phyloP scores from a whole-genome alignment of 2,888 invertebrate species.

The Leucoma salicis region DNA sequence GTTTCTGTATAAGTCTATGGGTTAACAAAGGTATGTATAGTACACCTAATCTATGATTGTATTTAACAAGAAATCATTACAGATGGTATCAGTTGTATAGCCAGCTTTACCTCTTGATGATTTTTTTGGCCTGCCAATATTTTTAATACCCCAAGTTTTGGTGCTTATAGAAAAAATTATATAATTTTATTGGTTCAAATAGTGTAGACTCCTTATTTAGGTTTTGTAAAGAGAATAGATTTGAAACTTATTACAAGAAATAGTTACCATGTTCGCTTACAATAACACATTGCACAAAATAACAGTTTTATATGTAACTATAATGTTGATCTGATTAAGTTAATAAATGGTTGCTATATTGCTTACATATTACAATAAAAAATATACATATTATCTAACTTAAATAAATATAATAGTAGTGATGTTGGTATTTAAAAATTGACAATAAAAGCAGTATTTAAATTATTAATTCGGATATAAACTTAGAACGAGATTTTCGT shows the following conservation, averaged over 20 bases:
- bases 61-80: slow-evolving; percentile 28
- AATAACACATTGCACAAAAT: slow-evolving; percentile 54
- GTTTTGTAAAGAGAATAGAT: slow-evolving; percentile 4
- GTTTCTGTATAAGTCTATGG: too few species aligned
- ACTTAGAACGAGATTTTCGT: slow-evolving; percentile 19
- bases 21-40: neutral
- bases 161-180: neutral
- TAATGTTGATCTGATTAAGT: slow-evolving; percentile 42
- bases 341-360: slow-evolving; percentile 38
- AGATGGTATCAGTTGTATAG: slow-evolving; percentile 31
- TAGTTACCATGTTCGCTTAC: slow-evolving; percentile 53
- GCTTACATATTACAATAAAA: slow-evolving; percentile 38
- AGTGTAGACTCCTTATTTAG: slow-evolving; percentile 17
- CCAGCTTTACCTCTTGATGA: slow-evolving; percentile 34
- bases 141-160: neutral
- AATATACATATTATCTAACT: slow-evolving; percentile 26
- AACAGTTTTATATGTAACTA: slow-evolving; percentile 43
- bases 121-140: slow-evolving; percentile 20
- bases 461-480: slow-evolving; percentile 52
- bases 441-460: slow-evolving; percentile 81
- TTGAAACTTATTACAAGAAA: slow-evolving; percentile 30
- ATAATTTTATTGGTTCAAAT: neutral
- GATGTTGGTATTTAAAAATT: slow-evolving; percentile 63
- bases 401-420: slow-evolving; percentile 21
- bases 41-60: too few species aligned